These are phyloP conservation scores for Cecropterus lyciades DNA, from an alignment of 1,140 invertebrate genomes.

Conservation along the genomic window DNA sequence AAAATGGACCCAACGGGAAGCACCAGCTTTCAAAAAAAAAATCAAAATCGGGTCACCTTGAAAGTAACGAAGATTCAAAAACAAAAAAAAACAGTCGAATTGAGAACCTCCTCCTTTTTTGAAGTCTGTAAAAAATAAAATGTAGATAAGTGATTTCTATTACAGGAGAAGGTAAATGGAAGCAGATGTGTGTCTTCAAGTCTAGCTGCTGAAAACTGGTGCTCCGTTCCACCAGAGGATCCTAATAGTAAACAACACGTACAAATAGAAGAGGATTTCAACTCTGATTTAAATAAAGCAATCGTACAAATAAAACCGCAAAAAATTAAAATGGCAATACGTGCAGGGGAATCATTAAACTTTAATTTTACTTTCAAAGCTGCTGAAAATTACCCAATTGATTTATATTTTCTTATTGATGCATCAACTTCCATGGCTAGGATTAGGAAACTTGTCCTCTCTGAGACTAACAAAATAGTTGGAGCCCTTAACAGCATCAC, in stretches of 20 bases:
- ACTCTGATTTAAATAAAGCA: constrained; percentile 37
- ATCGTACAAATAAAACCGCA: constrained; percentile 72
- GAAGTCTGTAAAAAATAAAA: too few species aligned
- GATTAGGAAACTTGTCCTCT: constrained; percentile 87
- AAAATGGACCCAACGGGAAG: too few species aligned
- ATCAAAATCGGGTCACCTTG: too few species aligned
- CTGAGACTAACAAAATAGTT: constrained; percentile 87
- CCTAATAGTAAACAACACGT: constrained; percentile 32
- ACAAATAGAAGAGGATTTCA: constrained; percentile 44
- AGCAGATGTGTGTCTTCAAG: constrained; percentile 47
- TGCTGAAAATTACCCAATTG: constrained; percentile 93
- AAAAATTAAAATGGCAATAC: constrained; percentile 50
- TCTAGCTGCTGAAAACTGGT: constrained; percentile 41
- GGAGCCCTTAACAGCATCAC: constrained; percentile 91
- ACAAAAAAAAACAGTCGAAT: too few species aligned
- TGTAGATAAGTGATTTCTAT: constrained; percentile 23
- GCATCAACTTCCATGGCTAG: constrained; percentile 80
- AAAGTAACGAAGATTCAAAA: too few species aligned
- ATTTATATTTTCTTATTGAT: constrained; percentile 96
- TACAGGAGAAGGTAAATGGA: constrained; percentile 50
- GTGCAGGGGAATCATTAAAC: constrained; percentile 51
- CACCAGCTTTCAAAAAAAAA: too few species aligned
- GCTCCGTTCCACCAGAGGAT: constrained; percentile 41
- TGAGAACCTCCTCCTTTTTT: too few species aligned
- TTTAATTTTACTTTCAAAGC: constrained; percentile 80